phyloP scores from a whole-genome alignment of 2,113 vertebrate species.

The Strix uralensis region DNA sequence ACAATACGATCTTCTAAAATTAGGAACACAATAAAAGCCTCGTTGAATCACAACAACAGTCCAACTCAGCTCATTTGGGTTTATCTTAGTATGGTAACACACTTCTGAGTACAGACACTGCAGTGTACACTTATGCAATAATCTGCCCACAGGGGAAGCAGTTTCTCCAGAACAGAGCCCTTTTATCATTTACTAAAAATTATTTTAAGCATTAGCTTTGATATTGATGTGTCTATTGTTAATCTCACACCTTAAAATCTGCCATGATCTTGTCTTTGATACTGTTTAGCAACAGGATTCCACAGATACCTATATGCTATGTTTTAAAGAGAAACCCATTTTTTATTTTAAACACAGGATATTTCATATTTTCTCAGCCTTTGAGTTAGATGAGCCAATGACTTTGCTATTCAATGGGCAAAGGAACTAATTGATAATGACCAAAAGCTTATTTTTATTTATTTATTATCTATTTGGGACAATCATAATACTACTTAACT shows the following conservation, averaged over 20 bases:
- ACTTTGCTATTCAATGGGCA: background rate
- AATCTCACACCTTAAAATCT: background rate
- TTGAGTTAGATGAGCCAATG: background rate
- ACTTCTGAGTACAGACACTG: background rate
- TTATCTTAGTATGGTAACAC: background rate
- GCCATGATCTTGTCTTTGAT: background rate
- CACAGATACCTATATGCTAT: background rate
- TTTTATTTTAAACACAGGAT: background rate
- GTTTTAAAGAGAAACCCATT: background rate
- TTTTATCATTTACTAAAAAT: slow-evolving; percentile 9
- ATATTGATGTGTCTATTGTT: background rate
- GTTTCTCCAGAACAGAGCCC: background rate
- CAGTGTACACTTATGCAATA: background rate
- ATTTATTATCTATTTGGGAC: background rate
- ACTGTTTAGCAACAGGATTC: background rate
- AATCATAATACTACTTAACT: background rate
- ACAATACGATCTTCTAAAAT: background rate
- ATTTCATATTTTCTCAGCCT: background rate
- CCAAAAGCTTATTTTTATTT: background rate
- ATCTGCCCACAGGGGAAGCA: background rate
- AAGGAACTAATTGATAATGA: background rate
- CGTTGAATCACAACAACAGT: background rate
- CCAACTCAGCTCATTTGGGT: background rate
- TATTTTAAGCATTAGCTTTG: slow-evolving; percentile 13
- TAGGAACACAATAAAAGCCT: background rate